These are phyloP conservation scores for Paedocypris sp. DNA, from an alignment of 2,113 vertebrate species.

Conservation along the genomic window DNA sequence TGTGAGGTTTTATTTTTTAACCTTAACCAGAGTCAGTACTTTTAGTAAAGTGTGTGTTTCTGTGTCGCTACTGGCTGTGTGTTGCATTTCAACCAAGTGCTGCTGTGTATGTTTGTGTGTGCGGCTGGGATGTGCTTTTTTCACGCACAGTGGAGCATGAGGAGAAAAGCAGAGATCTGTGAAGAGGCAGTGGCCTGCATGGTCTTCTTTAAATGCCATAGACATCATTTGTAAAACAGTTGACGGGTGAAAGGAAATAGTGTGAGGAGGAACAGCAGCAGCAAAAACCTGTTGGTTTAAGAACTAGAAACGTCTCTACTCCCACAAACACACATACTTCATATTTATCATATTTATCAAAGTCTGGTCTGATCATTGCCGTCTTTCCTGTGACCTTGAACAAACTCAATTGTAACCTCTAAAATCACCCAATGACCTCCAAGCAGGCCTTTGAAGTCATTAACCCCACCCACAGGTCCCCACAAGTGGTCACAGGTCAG, in stretches of 20 bases:
- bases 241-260: background rate
- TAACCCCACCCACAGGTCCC: too few relatives aligned
- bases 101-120: background rate
- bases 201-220: conserved; percentile 17
- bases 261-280: background rate
- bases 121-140: conserved; percentile 7
- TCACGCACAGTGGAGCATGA: conserved; percentile 4
- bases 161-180: conserved; percentile 13
- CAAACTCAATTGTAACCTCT: too few relatives aligned
- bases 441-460: too few relatives aligned
- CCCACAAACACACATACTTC: too few relatives aligned
- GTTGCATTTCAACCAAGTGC: background rate
- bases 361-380: too few relatives aligned
- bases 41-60: background rate
- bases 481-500: background rate
- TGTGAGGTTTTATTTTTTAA: too few relatives aligned
- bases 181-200: conserved; percentile 12
- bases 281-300: too few relatives aligned
- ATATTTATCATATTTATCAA: too few relatives aligned
- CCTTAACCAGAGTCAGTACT: too few relatives aligned
- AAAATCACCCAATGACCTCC: too few relatives aligned
- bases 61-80: background rate
- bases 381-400: too few relatives aligned
- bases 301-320: too few relatives aligned
- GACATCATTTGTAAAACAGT: conserved; percentile 14